A percentile compares a stretch with the other conserved stretches of the same genome.
These are phyloP conservation scores for Mycetomoellerius zeteki DNA, from an alignment of 1,140 invertebrate species.

Conservation along the genomic window DNA sequence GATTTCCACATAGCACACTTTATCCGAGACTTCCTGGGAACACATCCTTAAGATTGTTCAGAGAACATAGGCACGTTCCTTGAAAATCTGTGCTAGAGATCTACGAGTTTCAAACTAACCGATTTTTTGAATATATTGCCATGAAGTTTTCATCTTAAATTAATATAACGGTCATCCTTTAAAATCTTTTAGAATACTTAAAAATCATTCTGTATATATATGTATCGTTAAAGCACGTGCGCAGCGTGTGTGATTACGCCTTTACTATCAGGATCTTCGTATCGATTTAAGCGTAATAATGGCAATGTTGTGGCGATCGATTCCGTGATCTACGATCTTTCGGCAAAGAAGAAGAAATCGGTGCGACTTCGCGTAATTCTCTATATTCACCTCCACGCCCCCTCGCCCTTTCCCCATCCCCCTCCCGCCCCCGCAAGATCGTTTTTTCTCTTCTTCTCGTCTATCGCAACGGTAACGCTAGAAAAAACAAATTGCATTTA, in stretches of 20 bases:
- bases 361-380: conserved; percentile 28
- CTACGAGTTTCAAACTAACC: too few species aligned
- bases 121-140: too few species aligned
- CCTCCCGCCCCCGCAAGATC: not conserved
- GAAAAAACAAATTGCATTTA: conserved; percentile 70
- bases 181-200: too few species aligned
- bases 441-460: conserved; percentile 22
- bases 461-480: conserved; percentile 66
- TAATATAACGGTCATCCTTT: too few species aligned
- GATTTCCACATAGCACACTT: too few species aligned
- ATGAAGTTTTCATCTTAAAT: too few species aligned
- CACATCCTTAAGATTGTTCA: too few species aligned
- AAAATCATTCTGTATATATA: conserved; percentile 31
- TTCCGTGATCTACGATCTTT: conserved; percentile 44
- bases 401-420: not conserved
- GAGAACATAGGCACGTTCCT: too few species aligned
- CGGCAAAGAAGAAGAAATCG: conserved; percentile 62
- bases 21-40: too few species aligned
- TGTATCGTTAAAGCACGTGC: conserved; percentile 69
- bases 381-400: not conserved
- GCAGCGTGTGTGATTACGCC: conserved; percentile 65
- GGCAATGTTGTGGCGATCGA: conserved; percentile 69
- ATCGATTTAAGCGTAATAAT: conserved; percentile 77
- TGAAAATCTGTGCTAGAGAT: too few species aligned
- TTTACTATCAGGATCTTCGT: conserved; percentile 73